Evolutionary conservation across 2,113 vertebrate species (phyloP).

Genomic region (Pteronura brasiliensis): DNA sequence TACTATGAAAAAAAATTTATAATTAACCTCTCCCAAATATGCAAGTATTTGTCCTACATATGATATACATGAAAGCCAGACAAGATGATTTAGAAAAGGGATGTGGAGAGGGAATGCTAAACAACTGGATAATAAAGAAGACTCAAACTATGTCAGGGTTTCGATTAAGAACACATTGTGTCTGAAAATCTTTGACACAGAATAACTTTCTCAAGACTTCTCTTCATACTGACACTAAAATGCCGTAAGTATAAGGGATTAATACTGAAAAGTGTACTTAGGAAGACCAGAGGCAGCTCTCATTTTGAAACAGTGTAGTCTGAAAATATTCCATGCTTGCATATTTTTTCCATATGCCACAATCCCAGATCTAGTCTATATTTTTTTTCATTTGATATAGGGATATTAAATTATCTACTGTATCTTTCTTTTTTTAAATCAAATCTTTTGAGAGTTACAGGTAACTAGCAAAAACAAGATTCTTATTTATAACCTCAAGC

Average conservation of each 20-base stretch:
- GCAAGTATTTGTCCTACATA: background rate
- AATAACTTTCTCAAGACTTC: slow-evolving; percentile 42
- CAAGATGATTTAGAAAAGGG: background rate
- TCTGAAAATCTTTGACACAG: background rate
- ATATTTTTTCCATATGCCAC: slow-evolving; percentile 57
- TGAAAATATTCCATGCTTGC: slow-evolving; percentile 56
- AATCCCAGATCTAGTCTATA: slow-evolving; percentile 47
- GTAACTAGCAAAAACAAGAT: slow-evolving; percentile 77
- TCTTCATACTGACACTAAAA: background rate
- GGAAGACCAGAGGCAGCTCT: slow-evolving; percentile 35
- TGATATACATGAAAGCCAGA: background rate
- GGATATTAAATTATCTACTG: slow-evolving; percentile 70
- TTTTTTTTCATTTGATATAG: slow-evolving; percentile 61
- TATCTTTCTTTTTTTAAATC: slow-evolving; percentile 61
- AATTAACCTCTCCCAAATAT: background rate
- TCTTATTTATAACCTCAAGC: slow-evolving; percentile 82
- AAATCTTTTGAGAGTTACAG: slow-evolving; percentile 77
- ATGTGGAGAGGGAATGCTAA: background rate
- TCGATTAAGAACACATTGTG: background rate
- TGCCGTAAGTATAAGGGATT: background rate
- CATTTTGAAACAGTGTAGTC: slow-evolving; percentile 14
- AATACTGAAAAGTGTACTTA: slow-evolving; percentile 19
- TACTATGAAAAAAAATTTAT: slow-evolving; percentile 13
- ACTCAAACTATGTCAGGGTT: background rate
- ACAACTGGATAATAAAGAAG: background rate